phyloP scores from a whole-genome alignment of 2,797 vertebrate genomes.

The Sebastes wilsoni region DNA sequence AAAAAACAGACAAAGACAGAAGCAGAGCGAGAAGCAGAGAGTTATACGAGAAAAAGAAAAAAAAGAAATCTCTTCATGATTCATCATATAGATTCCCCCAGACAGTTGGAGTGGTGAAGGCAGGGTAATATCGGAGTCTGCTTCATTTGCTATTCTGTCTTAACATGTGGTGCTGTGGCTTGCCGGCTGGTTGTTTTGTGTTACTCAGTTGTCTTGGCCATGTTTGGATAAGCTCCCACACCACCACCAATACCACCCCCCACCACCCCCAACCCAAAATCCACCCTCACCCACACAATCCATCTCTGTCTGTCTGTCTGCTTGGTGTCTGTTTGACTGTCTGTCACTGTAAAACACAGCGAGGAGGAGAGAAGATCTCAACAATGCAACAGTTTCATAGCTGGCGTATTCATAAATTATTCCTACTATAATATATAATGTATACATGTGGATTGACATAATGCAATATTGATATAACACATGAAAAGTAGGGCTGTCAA shows the following conservation, averaged over 20 bases:
- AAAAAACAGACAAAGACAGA: constrained; percentile 68
- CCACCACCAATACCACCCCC: neutral
- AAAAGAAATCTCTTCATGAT: constrained; percentile 79
- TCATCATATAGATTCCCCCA: constrained; percentile 86
- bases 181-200: constrained; percentile 67
- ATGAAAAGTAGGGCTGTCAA: no score
- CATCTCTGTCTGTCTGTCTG: constrained; percentile 29
- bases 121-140: constrained; percentile 80
- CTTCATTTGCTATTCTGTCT: constrained; percentile 85
- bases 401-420: neutral
- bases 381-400: neutral
- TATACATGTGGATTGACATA: neutral
- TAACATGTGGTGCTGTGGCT: constrained; percentile 76
- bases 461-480: neutral
- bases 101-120: constrained; percentile 74
- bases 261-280: constrained; percentile 18
- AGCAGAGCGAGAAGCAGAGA: constrained; percentile 67
- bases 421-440: neutral
- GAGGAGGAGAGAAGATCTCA: neutral
- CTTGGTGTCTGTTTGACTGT: constrained; percentile 17
- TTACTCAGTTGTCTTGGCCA: constrained; percentile 72
- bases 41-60: constrained; percentile 31
- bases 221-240: constrained; percentile 71
- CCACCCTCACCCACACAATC: constrained; percentile 31
- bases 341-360: neutral